phyloP scores from a whole-genome alignment of 2,113 vertebrate species.

The Rhabdornis inornatus region DNA sequence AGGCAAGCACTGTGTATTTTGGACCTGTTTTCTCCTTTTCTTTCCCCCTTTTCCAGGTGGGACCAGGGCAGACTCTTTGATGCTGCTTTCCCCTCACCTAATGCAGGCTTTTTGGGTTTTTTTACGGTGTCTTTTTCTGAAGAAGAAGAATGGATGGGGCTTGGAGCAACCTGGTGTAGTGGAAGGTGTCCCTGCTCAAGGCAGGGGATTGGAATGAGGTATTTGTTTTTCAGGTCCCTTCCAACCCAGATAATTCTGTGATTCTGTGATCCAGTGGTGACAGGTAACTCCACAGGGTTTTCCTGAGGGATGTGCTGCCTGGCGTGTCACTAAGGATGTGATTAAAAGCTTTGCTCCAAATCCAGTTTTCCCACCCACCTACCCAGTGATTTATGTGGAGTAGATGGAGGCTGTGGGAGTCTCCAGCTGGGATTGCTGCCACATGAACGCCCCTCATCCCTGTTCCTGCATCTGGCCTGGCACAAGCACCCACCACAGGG shows the following conservation, averaged over 20 bases:
- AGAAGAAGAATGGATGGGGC: background rate
- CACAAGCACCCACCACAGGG: accelerated
- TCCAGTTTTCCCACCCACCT: background rate
- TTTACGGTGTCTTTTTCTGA: background rate
- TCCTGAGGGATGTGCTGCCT: background rate
- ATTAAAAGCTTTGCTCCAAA: background rate
- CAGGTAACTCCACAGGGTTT: background rate
- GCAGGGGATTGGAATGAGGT: background rate
- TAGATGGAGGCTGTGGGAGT: background rate
- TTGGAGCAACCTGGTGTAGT: background rate
- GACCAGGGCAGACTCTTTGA: background rate
- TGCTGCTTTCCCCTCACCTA: background rate
- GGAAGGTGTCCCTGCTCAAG: background rate
- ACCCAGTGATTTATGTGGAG: background rate
- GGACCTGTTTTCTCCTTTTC: background rate
- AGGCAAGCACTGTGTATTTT: background rate
- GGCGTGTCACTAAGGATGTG: background rate
- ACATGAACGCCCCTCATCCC: accelerated
- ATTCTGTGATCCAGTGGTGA: accelerated
- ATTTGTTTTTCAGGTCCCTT: background rate
- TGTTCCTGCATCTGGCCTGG: background rate
- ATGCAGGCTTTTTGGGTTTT: background rate
- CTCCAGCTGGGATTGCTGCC: background rate
- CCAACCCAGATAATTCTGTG: background rate
- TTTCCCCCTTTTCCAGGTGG: background rate